Evolutionary conservation across 2,113 vertebrate species (phyloP), one percentile per base, ranked within the genome.

Genomic region (Carassius gibelio): DNA sequence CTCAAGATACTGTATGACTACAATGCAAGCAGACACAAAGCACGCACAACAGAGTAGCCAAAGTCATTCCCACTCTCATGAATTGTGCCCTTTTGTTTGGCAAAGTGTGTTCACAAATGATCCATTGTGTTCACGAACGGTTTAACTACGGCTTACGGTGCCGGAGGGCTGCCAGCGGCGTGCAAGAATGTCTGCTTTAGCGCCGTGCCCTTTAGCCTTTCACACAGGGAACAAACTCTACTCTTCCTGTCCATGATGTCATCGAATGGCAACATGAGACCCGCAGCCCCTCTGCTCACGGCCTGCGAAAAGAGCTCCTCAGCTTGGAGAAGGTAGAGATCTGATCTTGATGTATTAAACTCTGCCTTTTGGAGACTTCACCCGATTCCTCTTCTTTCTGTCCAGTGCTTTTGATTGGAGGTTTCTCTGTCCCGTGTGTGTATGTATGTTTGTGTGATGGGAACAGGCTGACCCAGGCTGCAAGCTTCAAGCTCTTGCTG

Each of bases 391-490:
- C 34, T 42, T 34, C 38, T 66, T n/a, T 52, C 38, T 26, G 17
- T 36, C 38, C 13, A n/a, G 14, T 15, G 34, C 7, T 0, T 76
- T 34, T 83, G 52, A 7, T 17, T 34, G 81, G 42, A 14, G 55
- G 55, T 79, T 15, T 80, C 13, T 42, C 9, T 30, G 45, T 75
- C 62, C 45, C 8, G 30, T 8, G 52, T 85, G 74, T 64, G 62
- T 15, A 6, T 68, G 30, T 8, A 7, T 19, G 84, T 52, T 88
- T 92, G 91, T 92, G 92, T 91, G 94, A 95, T 94, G 94, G 92
- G 95, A 96, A 95, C 94, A 94, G 92, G 88, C 94, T 96, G 95
- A 95, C 94, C 96, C 94, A 91, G 85, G 89, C 86, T 87, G 84
- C 61, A 93, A 92, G 90, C 90, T 88, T 87, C 89, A 87, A 93